Evolutionary conservation across 2,113 vertebrate genomes (phyloP).

Genomic region (Zonotrichia leucophrys): DNA sequence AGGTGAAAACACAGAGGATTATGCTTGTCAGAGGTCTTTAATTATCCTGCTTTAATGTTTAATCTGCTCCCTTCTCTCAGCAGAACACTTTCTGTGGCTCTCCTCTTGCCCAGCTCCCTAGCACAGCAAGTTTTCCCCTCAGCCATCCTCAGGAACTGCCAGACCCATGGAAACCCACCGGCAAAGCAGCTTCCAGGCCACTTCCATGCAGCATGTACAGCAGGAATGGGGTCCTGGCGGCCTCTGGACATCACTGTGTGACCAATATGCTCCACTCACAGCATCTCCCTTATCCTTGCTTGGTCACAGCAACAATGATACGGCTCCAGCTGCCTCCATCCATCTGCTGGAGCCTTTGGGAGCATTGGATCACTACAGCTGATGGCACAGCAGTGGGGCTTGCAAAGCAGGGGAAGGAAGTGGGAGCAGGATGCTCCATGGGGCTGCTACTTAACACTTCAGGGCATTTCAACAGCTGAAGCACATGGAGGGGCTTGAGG

Average conservation of each 20-base stretch:
- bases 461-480: background rate
- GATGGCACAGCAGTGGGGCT: background rate
- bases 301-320: background rate
- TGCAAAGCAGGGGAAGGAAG: conserved; percentile 12
- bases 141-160: background rate
- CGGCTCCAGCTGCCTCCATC: background rate
- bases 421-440: accelerated
- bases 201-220: background rate
- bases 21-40: background rate
- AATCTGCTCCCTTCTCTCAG: background rate
- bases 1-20: background rate
- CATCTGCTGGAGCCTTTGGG: background rate
- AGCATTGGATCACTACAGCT: accelerated
- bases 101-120: background rate
- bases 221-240: background rate
- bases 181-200: background rate
- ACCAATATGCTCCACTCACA: accelerated
- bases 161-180: background rate
- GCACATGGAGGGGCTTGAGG: background rate
- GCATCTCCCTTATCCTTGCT: background rate
- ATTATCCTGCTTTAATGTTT: background rate
- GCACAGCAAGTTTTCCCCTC: background rate
- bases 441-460: background rate
- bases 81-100: background rate
- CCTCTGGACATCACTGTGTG: accelerated